Evolutionary conservation across 2,888 invertebrate genomes (phyloP).

Genomic region (Acronicta aceris): DNA sequence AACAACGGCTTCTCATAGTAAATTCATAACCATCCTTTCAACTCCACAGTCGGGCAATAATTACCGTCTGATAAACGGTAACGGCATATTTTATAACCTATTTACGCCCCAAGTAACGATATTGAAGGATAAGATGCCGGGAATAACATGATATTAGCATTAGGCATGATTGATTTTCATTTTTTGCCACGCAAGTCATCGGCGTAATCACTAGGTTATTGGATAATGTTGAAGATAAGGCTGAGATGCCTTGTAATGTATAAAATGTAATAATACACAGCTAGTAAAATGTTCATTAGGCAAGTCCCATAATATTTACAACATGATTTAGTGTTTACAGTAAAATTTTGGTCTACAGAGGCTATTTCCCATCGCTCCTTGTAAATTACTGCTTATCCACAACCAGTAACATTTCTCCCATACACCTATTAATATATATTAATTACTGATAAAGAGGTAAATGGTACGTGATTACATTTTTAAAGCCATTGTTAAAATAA

Average conservation of each 20-base stretch:
- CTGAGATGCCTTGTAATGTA: constrained; percentile 5
- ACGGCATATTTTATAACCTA: constrained; percentile 45
- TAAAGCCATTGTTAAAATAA: too few species aligned
- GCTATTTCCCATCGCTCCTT: too few species aligned
- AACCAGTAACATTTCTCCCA: too few species aligned
- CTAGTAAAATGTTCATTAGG: too few species aligned
- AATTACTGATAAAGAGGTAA: too few species aligned
- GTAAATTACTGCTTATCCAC: too few species aligned
- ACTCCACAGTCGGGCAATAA: constrained; percentile 41
- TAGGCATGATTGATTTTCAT: constrained; percentile 45
- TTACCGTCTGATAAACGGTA: constrained; percentile 49
- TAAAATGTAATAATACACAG: too few species aligned
- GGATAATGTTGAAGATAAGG: constrained; percentile 27
- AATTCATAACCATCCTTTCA: constrained; percentile 48
- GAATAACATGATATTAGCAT: constrained; percentile 40
- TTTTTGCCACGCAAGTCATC: constrained; percentile 50
- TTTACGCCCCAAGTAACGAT: constrained; percentile 45
- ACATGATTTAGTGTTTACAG: too few species aligned
- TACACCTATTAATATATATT: too few species aligned
- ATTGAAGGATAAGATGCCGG: constrained; percentile 41
- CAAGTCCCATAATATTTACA: too few species aligned
- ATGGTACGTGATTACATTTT: too few species aligned
- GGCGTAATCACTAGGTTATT: constrained; percentile 50
- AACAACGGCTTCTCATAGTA: constrained; percentile 38
- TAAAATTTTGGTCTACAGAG: too few species aligned